Conservation (phyloP, 2,888 invertebrate genomes). For the Torymus tubicola region DNA sequence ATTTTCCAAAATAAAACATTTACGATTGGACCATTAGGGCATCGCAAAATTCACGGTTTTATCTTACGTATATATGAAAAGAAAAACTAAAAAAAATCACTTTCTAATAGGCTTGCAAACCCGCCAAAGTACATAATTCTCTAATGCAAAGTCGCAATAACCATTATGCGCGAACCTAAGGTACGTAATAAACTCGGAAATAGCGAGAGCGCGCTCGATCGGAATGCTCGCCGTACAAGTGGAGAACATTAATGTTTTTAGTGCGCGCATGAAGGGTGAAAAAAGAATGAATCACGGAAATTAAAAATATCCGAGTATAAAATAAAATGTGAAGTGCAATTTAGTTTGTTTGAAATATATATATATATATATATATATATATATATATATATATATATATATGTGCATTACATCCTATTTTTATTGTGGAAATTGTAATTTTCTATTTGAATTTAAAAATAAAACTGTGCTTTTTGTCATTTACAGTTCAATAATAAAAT, state of each 20-base stretch:
- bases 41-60: slow-evolving; percentile 12
- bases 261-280: neutral
- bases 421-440: too few relatives aligned
- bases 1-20: too few relatives aligned
- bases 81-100: neutral
- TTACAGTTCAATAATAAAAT: too few relatives aligned
- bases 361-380: too few relatives aligned
- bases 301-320: neutral
- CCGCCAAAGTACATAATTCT: slow-evolving; percentile 26
- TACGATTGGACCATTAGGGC: too few relatives aligned
- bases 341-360: too few relatives aligned
- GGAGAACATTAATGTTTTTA: slow-evolving; percentile 26
- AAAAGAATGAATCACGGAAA: neutral
- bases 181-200: slow-evolving; percentile 39
- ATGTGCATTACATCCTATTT: too few relatives aligned
- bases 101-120: neutral
- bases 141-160: slow-evolving; percentile 51
- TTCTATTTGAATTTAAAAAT: too few relatives aligned
- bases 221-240: neutral
- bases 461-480: too few relatives aligned
- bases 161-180: slow-evolving; percentile 44
- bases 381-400: too few relatives aligned
- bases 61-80: neutral
- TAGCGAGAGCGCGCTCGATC: slow-evolving; percentile 30
- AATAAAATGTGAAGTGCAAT: too few relatives aligned